Evolutionary conservation across 2,113 vertebrate species (phyloP), one percentile per base, ranked within the genome.

Genomic region (Gavialis gangeticus): DNA sequence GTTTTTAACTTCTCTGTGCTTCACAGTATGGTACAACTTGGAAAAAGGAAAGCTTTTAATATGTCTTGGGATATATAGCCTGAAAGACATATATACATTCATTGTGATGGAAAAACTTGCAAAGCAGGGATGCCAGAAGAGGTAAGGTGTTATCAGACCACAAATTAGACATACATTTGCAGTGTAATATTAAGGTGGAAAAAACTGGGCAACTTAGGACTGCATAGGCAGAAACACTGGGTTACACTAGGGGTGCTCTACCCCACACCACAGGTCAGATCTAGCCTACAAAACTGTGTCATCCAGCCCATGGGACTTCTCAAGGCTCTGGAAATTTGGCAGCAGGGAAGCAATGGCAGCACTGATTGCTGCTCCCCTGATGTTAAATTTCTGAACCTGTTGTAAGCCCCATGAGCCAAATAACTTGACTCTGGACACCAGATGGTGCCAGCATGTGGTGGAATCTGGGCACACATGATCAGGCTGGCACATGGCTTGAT

Each of bases 21-120:
- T 75, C n/a, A 88, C 62, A 79, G 8, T 37, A 75, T 67, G 58
- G 89, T 92, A 82, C 86, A 73, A 88, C 86, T 16, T 75, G 75
- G 60, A 46, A 66, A 92, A 92, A 93, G 10, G 37, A 55, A 56
- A 73, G 22, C 3, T 79, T 87, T 34, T 1, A 87, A 1, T 85
- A 14, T 67, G 22, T 30, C 62, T 76, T 83, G 75, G 88, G 88
- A 90, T 71, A 25, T 58, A 3, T 5, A 2, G 64, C 71, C 78
- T 88, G 87, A 95, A 91, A 89, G 78, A 64, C 56, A 91, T 82
- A 84, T 63, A 37, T 87, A 37, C 16, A 56, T 82, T 5, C 16
- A 56, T 79, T 5, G 0, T 63, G 62, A 87, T 66, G 54, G 63
- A 9, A 79, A 59, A 24, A 2, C 66, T 85, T 75, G 25, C 46